Conservation (phyloP, 2,113 vertebrate genomes). For the Xiphophorus hellerii region DNA sequence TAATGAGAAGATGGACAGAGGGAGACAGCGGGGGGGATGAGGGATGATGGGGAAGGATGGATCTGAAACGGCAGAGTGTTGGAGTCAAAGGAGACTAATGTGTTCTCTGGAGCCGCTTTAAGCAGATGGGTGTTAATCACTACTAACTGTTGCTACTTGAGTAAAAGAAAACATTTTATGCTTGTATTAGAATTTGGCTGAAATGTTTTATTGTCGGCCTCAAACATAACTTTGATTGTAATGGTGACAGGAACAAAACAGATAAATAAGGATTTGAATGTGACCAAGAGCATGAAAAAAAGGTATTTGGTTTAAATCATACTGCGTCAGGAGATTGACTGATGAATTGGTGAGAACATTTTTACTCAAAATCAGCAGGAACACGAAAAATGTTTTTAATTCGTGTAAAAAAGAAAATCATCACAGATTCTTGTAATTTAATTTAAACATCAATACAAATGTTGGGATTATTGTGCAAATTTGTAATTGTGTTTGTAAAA, state of each 20-base stretch:
- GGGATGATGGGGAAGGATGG: neutral
- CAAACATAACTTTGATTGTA: neutral
- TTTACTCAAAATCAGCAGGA: neutral
- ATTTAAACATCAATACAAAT: neutral
- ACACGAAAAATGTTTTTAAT: neutral
- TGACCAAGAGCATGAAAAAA: neutral
- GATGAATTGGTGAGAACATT: too few species aligned
- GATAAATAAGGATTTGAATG: neutral
- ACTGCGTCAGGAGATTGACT: too few species aligned
- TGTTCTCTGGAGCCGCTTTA: neutral
- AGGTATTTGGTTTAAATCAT: neutral
- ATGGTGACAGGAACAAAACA: neutral
- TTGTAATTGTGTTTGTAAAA: too few species aligned
- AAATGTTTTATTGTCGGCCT: neutral
- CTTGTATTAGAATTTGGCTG: neutral
- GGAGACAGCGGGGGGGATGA: slow-evolving; percentile 18
- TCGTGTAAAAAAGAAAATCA: neutral
- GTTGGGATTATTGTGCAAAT: neutral
- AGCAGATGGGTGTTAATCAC: neutral
- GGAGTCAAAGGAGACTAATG: slow-evolving; percentile 9
- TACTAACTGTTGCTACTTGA: neutral
- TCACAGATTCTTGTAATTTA: neutral
- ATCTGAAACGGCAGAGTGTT: slow-evolving; percentile 5
- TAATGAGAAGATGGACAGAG: slow-evolving; percentile 42
- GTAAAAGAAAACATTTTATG: neutral